Conservation (phyloP, 2,113 vertebrate species). For the Hystrix brachyura region DNA sequence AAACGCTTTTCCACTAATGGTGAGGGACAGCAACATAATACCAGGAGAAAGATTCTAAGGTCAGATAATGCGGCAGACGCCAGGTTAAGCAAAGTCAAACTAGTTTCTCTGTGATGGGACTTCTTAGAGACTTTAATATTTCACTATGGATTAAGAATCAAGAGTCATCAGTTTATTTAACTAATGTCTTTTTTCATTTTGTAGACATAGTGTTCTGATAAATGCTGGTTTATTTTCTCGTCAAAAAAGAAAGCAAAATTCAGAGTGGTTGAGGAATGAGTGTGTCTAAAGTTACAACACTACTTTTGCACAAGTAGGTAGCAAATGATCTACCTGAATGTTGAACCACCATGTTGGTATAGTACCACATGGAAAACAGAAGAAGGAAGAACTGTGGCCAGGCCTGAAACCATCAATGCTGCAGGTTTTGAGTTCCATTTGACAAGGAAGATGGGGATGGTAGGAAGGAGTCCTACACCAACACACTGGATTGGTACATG, state of each 20-base stretch:
- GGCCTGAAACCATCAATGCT: background rate
- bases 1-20: background rate
- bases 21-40: background rate
- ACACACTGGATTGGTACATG: background rate
- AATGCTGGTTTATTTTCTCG: background rate
- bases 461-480: background rate
- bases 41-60: background rate
- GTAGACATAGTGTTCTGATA: background rate
- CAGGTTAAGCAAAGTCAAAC: constrained; percentile 4
- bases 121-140: background rate
- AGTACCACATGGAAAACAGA: background rate
- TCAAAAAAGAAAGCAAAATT: constrained; percentile 46
- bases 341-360: background rate
- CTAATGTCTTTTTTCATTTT: background rate
- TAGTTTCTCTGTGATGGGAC: background rate
- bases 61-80: background rate
- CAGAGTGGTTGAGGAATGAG: background rate
- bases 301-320: background rate
- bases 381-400: background rate
- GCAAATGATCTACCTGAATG: background rate
- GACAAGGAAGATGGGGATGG: background rate
- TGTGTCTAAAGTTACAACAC: background rate
- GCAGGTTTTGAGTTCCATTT: background rate
- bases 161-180: background rate
- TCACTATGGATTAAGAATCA: background rate